A percentile compares a stretch with the other conserved stretches of the same genome.
phyloP scores from a whole-genome alignment of 1,140 invertebrate species.

The Agrypnia vestita region DNA sequence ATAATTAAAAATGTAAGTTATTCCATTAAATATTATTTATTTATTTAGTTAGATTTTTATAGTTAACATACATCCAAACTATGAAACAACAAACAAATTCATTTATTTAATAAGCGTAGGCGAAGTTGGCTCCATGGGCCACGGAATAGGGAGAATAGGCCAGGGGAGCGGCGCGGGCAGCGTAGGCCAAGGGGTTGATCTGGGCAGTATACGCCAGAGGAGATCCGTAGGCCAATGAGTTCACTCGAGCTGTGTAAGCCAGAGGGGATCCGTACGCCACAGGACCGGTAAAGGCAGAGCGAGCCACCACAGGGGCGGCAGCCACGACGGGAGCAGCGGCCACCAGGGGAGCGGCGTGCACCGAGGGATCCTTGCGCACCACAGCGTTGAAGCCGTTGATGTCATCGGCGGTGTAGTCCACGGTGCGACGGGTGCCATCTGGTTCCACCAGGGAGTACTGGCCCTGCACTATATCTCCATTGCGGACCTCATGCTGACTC shows the following conservation, averaged over 20 bases:
- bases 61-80: no score
- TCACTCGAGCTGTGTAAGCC: constrained; percentile 41
- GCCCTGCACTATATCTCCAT: constrained; percentile 77
- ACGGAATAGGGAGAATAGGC: constrained; percentile 51
- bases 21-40: no score
- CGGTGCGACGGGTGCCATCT: constrained; percentile 74
- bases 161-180: constrained; percentile 50
- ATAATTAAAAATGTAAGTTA: no score
- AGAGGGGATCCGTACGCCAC: constrained; percentile 51
- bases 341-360: constrained; percentile 47
- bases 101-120: constrained; percentile 39
- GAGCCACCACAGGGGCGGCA: constrained; percentile 71
- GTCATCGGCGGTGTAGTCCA: constrained; percentile 75
- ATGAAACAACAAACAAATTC: no score
- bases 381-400: constrained; percentile 71
- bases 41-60: no score
- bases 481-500: constrained; percentile 75
- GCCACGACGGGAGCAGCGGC: constrained; percentile 70
- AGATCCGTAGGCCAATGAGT: constrained; percentile 50
- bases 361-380: constrained; percentile 58
- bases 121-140: constrained; percentile 48
- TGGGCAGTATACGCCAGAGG: constrained; percentile 60
- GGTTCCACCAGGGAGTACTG: constrained; percentile 75
- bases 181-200: constrained; percentile 54
- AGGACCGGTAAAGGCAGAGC: no score